These are phyloP conservation scores for Rynchops niger DNA, from an alignment of 2,113 vertebrate genomes.

Conservation along the genomic window DNA sequence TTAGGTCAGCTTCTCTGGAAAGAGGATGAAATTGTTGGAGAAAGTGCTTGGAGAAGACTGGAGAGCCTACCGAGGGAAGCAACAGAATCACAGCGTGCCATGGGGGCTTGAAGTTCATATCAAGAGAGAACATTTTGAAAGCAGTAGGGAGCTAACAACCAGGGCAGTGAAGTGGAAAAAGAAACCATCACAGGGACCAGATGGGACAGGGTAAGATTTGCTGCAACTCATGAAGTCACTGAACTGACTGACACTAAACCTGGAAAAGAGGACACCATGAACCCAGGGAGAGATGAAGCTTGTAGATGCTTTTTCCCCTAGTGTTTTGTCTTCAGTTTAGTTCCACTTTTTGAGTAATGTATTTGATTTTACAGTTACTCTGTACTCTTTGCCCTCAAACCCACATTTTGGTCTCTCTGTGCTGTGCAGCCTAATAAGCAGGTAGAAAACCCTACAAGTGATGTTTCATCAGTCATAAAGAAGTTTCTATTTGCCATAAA, in stretches of 20 bases:
- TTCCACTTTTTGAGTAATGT: background rate
- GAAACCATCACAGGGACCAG: background rate
- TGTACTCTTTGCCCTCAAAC: background rate
- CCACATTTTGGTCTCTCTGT: background rate
- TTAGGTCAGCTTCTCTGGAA: background rate
- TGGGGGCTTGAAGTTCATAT: background rate
- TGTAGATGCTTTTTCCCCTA: background rate
- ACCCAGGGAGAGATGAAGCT: background rate
- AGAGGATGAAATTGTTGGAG: background rate
- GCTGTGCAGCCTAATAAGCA: background rate
- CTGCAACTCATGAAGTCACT: background rate
- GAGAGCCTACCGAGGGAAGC: background rate
- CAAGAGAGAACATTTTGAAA: background rate
- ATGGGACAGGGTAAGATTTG: background rate
- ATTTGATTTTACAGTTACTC: background rate
- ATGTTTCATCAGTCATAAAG: background rate
- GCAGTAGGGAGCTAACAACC: background rate
- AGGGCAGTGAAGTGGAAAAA: background rate
- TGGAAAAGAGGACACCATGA: background rate
- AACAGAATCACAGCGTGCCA: background rate
- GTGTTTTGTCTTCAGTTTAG: background rate
- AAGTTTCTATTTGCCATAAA: background rate
- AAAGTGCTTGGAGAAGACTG: background rate
- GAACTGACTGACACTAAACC: background rate
- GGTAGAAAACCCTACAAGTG: background rate